Conservation (phyloP, 2,113 vertebrate species). For the Sigmodon hispidus region DNA sequence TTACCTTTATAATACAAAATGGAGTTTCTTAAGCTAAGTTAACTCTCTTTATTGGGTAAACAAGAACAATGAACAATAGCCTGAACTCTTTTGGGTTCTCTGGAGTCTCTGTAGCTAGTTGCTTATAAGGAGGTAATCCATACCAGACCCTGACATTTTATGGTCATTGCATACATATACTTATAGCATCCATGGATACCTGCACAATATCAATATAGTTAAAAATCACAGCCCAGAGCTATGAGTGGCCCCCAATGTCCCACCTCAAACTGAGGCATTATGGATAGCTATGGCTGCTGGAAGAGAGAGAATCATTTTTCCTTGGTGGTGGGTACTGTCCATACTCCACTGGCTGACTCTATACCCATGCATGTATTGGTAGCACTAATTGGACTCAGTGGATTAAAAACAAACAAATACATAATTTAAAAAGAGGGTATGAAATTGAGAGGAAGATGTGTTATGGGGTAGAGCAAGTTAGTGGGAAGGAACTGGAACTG, state of each 20-base stretch:
- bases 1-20: too few relatives aligned
- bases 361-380: neutral
- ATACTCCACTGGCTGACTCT: neutral
- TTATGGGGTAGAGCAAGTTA: neutral
- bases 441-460: neutral
- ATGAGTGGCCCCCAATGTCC: neutral
- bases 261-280: neutral
- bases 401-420: neutral
- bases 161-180: neutral
- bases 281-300: neutral
- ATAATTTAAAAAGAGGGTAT: neutral
- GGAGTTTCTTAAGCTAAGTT: too few relatives aligned
- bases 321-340: neutral
- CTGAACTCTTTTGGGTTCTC: neutral
- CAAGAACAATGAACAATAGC: neutral
- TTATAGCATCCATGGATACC: neutral
- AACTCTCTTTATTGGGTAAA: too few relatives aligned
- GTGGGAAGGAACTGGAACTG: neutral
- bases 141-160: neutral
- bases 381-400: neutral
- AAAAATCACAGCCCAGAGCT: neutral
- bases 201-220: neutral
- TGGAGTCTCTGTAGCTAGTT: neutral
- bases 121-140: neutral
- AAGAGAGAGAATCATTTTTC: neutral